Conservation (phyloP, 2,888 invertebrate species). For the Steinernema carpocapsae region DNA sequence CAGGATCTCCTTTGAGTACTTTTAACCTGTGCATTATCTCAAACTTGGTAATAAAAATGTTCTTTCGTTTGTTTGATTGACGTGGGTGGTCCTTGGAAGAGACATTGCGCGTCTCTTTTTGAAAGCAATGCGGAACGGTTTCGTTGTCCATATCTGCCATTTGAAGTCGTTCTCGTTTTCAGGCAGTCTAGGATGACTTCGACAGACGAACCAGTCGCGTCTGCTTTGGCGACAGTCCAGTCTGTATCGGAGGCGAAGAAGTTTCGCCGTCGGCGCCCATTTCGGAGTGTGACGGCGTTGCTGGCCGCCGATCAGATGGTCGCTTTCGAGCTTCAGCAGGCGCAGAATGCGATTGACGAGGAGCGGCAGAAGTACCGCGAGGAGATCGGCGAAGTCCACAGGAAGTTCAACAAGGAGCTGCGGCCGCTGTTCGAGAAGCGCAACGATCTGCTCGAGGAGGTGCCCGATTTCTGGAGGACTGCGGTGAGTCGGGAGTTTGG, state of each 20-base stretch:
- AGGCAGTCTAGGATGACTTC: background rate
- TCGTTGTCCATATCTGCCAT: too few relatives aligned
- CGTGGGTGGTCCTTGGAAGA: too few relatives aligned
- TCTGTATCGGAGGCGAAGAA: too few relatives aligned
- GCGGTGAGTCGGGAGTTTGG: background rate
- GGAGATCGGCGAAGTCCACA: slow-evolving; percentile 17
- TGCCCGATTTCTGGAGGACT: slow-evolving; percentile 27
- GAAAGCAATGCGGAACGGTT: too few relatives aligned
- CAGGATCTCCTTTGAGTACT: too few relatives aligned
- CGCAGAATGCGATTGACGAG: slow-evolving; percentile 19
- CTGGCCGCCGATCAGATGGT: slow-evolving; percentile 6
- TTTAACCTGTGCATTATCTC: too few relatives aligned
- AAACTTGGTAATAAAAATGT: too few relatives aligned
- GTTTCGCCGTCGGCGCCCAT: too few relatives aligned
- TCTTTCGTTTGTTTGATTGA: too few relatives aligned
- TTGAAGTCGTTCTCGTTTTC: background rate
- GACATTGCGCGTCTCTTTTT: too few relatives aligned
- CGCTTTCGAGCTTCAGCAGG: slow-evolving; percentile 30
- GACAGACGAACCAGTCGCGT: background rate
- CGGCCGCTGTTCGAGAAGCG: slow-evolving; percentile 11
- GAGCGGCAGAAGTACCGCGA: slow-evolving; percentile 4
- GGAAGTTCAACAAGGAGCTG: slow-evolving; percentile 22
- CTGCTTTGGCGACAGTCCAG: background rate
- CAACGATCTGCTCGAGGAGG: slow-evolving; percentile 6
- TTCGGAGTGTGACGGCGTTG: slow-evolving; percentile 20